These are phyloP conservation scores for Benthosema pterotum DNA, from an alignment of 2,797 vertebrate species.

Conservation along the genomic window DNA sequence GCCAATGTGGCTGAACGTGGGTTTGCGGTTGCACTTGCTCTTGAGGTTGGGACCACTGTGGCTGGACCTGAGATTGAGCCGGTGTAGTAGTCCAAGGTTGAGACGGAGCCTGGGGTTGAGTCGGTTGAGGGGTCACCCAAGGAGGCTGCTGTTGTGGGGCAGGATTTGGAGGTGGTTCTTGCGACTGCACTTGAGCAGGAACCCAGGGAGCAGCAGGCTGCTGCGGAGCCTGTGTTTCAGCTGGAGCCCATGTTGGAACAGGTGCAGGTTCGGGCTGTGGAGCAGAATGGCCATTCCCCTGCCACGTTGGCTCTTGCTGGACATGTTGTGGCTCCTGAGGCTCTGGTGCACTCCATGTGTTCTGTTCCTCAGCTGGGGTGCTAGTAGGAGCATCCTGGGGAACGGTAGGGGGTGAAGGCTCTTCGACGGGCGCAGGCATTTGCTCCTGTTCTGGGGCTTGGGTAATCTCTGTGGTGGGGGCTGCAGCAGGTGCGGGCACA, in stretches of 20 bases:
- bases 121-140: constrained; percentile 59
- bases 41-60: constrained; percentile 64
- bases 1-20: constrained; percentile 37
- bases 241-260: constrained; percentile 59
- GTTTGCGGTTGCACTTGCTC: constrained; percentile 52
- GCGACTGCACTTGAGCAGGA: constrained; percentile 65
- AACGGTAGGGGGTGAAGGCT: constrained; percentile 54
- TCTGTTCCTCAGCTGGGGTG: constrained; percentile 57
- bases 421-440: constrained; percentile 66
- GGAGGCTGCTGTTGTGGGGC: constrained; percentile 59
- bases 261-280: constrained; percentile 60
- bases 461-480: constrained; percentile 59
- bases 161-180: constrained; percentile 58
- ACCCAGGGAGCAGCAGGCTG: constrained; percentile 71
- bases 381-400: constrained; percentile 55
- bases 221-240: constrained; percentile 70
- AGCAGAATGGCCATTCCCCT: constrained; percentile 56
- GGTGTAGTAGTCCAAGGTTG: constrained; percentile 68
- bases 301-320: constrained; percentile 60
- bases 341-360: constrained; percentile 68
- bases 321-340: constrained; percentile 66
- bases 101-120: constrained; percentile 61
- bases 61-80: constrained; percentile 56
- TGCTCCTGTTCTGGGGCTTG: constrained; percentile 65
- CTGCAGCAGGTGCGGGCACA: constrained; percentile 72